Percentiles rank a stretch among this genome's conserved stretches.
phyloP scores from a whole-genome alignment of 2,797 vertebrate genomes.

The Neostethus bicornis region DNA sequence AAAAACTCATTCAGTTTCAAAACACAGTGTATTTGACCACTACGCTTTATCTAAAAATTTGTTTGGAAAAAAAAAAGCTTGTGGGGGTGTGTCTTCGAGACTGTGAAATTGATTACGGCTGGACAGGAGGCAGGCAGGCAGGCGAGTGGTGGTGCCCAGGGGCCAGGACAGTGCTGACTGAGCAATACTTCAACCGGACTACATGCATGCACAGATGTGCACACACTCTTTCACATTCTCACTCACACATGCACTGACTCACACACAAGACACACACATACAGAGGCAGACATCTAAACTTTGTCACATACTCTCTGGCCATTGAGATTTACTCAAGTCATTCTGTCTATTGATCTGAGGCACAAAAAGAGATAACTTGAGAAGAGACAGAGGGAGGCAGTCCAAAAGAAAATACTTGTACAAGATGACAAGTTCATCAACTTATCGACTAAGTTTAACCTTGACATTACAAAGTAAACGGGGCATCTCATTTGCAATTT shows the following conservation, averaged over 20 bases:
- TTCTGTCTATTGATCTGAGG: conserved; percentile 68
- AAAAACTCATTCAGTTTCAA: background rate
- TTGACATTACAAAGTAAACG: conserved; percentile 45
- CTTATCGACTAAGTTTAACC: conserved; percentile 52
- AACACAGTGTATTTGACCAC: too few relatives aligned
- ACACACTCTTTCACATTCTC: too few relatives aligned
- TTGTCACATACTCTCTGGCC: conserved; percentile 64
- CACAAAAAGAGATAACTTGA: conserved; percentile 36
- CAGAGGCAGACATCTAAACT: conserved; percentile 41
- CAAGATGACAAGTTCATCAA: conserved; percentile 40
- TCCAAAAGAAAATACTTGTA: conserved; percentile 35
- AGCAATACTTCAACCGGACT: conserved; percentile 74
- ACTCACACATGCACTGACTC: conserved; percentile 17
- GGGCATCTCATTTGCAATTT: too few relatives aligned
- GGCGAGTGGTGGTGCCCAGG: conserved; percentile 69
- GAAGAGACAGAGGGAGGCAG: conserved; percentile 12
- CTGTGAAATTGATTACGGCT: conserved; percentile 80
- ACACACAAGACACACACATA: conserved; percentile 22
- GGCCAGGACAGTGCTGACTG: conserved; percentile 74
- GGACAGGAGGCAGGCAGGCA: conserved; percentile 77
- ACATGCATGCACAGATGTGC: conserved; percentile 3
- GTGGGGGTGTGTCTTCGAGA: conserved; percentile 21
- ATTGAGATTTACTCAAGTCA: conserved; percentile 70
- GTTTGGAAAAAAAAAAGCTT: too few relatives aligned
- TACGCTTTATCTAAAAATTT: too few relatives aligned